Evolutionary conservation across 1,140 invertebrate species (phyloP).

Genomic region (Coenobita brevimanus): DNA sequence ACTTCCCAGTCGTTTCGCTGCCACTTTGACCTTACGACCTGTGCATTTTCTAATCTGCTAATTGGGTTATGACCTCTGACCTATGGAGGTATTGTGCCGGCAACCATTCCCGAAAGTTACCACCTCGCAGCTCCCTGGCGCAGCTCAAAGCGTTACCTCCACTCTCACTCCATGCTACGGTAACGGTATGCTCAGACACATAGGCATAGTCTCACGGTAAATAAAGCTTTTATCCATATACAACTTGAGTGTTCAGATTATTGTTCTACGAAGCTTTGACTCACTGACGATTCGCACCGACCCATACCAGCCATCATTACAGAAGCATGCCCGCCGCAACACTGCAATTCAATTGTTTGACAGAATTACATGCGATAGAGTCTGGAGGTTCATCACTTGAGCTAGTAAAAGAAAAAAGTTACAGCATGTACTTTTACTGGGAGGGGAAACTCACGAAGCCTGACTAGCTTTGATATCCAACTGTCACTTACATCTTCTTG

Average conservation of each 20-base stretch:
- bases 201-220: too few relatives aligned
- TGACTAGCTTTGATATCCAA: constrained; percentile 41
- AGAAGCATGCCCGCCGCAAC: constrained; percentile 25
- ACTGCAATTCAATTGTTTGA: constrained; percentile 52
- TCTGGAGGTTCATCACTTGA: constrained; percentile 18
- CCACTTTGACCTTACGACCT: constrained; percentile 64
- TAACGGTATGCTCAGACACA: too few relatives aligned
- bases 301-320: background rate
- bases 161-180: too few relatives aligned
- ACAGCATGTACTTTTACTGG: background rate
- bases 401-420: constrained; percentile 4
- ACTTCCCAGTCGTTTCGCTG: constrained; percentile 66
- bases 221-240: too few relatives aligned
- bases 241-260: too few relatives aligned
- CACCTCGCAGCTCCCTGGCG: background rate
- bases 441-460: constrained; percentile 31
- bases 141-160: background rate
- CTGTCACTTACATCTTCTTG: constrained; percentile 41
- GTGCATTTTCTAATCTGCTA: constrained; percentile 67
- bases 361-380: constrained; percentile 31
- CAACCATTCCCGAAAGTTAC: constrained; percentile 25
- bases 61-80: constrained; percentile 65
- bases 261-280: too few relatives aligned
- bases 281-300: too few relatives aligned
- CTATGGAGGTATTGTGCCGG: constrained; percentile 47